Conservation (phyloP, 2,797 vertebrate species). For the Pyrocephalus nanus region DNA sequence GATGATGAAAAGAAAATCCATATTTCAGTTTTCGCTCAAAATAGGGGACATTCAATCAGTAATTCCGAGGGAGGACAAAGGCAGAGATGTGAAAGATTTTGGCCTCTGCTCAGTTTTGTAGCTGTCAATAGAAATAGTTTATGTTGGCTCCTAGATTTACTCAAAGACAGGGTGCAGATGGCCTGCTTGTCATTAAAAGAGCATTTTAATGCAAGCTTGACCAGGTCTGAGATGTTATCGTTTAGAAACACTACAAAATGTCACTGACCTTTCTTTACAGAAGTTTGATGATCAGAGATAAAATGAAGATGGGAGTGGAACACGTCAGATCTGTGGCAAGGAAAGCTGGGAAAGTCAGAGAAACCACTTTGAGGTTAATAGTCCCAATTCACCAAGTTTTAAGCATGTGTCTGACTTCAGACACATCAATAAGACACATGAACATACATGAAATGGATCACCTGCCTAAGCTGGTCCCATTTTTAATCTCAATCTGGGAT, state of each 20-base stretch:
- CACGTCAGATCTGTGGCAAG: not conserved
- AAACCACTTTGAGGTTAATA: not conserved
- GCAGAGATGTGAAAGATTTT: slow-evolving; percentile 33
- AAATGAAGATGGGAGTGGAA: not conserved
- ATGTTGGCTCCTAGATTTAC: slow-evolving; percentile 20
- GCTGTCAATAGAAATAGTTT: slow-evolving; percentile 32
- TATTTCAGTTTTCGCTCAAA: slow-evolving; percentile 63
- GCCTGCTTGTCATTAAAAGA: slow-evolving; percentile 26
- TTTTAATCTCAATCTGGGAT: not conserved
- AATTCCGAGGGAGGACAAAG: slow-evolving; percentile 34
- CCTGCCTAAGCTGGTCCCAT: not conserved
- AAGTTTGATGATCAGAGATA: not conserved
- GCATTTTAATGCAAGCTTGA: slow-evolving; percentile 20
- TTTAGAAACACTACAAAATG: not conserved
- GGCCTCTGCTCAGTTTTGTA: slow-evolving; percentile 52
- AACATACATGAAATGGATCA: rapidly evolving
- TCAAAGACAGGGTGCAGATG: not conserved
- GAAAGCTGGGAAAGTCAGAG: not conserved
- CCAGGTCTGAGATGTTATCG: not conserved
- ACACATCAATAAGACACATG: not conserved
- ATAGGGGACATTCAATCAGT: slow-evolving; percentile 60
- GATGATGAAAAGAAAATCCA: slow-evolving; percentile 70
- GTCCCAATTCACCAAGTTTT: not conserved
- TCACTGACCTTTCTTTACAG: slow-evolving; percentile 11
- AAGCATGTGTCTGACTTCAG: not conserved